Percentiles rank a stretch among this genome's conserved stretches.
These are phyloP conservation scores for Oreotragus oreotragus DNA, from an alignment of 2,113 vertebrate genomes.

Conservation along the genomic window DNA sequence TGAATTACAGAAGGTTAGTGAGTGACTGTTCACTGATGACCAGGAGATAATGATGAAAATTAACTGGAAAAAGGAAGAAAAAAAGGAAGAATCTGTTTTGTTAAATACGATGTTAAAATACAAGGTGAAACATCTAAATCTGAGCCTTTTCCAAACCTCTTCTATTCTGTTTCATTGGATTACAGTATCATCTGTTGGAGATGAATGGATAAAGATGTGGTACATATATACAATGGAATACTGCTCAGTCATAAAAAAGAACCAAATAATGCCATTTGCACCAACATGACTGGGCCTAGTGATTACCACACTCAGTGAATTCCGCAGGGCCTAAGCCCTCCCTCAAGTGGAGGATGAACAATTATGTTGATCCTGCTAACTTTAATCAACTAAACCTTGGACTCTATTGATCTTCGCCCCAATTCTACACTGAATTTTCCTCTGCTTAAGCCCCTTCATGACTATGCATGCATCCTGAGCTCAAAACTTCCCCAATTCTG, in stretches of 20 bases:
- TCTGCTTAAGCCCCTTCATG: neutral
- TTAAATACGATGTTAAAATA: neutral
- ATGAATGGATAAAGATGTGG: neutral
- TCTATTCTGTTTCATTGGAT: fast-evolving
- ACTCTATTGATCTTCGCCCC: neutral
- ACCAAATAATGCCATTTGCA: neutral
- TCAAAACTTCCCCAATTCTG: neutral
- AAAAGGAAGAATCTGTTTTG: neutral
- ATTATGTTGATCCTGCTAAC: neutral
- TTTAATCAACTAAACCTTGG: neutral
- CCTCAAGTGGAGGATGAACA: neutral
- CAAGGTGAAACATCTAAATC: neutral
- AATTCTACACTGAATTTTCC: neutral
- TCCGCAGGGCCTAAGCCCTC: neutral
- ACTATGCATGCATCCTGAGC: neutral
- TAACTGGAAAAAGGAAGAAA: neutral
- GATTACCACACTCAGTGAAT: neutral
- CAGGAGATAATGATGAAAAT: neutral
- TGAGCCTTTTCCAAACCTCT: neutral
- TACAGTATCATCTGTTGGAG: neutral
- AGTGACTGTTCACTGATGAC: neutral
- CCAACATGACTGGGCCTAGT: neutral
- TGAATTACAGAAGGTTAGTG: neutral
- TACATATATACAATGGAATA: neutral
- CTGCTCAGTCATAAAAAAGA: neutral